A percentile compares a stretch with the other conserved stretches of the same genome.
phyloP scores from a whole-genome alignment of 1,140 invertebrate species.

The Sycophila sp. region DNA sequence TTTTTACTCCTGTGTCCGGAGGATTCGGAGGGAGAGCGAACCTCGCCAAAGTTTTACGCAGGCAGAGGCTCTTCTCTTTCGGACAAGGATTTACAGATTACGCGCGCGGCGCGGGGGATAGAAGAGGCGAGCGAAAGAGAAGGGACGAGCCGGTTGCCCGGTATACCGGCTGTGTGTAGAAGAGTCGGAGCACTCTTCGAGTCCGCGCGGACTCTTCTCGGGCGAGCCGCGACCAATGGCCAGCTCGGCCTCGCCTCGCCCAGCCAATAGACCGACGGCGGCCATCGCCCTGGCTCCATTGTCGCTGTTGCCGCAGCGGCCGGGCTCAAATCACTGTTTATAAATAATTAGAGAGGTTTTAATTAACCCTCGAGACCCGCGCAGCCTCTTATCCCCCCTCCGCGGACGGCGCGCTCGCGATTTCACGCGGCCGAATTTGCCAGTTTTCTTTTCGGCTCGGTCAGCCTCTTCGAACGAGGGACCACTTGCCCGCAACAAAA shows the following conservation, averaged over 20 bases:
- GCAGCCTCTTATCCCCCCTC: conserved; percentile 33
- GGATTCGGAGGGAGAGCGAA: conserved; percentile 39
- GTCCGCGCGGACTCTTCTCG: conserved; percentile 59
- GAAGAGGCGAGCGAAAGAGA: neutral
- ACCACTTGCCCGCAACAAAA: too few relatives aligned
- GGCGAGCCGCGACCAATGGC: conserved; percentile 42
- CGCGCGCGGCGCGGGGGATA: conserved; percentile 43
- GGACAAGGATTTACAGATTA: conserved; percentile 63
- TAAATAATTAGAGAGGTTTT: conserved; percentile 68
- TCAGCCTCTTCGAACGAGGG: neutral
- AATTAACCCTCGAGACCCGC: conserved; percentile 63
- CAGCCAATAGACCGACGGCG: conserved; percentile 43
- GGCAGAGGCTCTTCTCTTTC: conserved; percentile 19
- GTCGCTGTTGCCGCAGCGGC: conserved; percentile 39
- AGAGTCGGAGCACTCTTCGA: conserved; percentile 14
- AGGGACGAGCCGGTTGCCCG: neutral
- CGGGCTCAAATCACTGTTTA: conserved; percentile 67
- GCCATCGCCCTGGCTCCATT: conserved; percentile 58
- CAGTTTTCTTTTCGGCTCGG: neutral
- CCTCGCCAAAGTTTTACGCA: conserved; percentile 59
- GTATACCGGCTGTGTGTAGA: neutral
- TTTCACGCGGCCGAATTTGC: neutral
- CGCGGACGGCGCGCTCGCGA: conserved; percentile 4
- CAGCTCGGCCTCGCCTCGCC: neutral
- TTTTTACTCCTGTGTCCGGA: conserved; percentile 31